Base-by-base conservation (phyloP, 2,797 vertebrate genomes). In the Malurus splendens region DNA sequence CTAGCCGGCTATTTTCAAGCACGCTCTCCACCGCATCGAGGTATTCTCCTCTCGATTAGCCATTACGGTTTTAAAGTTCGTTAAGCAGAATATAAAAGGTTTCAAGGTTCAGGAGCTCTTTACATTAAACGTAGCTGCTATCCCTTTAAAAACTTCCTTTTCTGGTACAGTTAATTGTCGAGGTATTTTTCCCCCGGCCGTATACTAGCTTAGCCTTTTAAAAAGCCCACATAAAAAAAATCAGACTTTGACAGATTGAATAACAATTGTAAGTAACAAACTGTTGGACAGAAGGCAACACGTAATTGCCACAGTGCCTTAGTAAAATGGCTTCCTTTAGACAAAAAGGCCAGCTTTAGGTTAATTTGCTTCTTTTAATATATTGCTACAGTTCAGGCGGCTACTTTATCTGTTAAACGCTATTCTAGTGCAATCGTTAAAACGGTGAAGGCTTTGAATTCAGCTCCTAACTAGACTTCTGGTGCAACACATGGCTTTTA, bases 331-430 rank as follows among this genome's bases (percentile, higher is more conserved):
- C 96, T 97, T 97, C 95, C 96, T 97, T 97, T 94, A 93, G 94
- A 96, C 95, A 97, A 96, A 97, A 97, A 96, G 96, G 96, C 94
- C 96, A 97, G 95, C 94, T 96, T 97, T 95, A 91, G 96, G 96
- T 97, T 97, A 97, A 97, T 97, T 97, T 97, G 97, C 96, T 97
- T 95, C 96, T 96, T 96, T 96, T 97, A 97, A 97, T 97, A 96
- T 96, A 96, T 96, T 94, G 96, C 96, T 96, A 57, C 62, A 93
- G 95, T 94, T 94, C 91, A 96, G 95, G 94, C 93, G 92, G 94
- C 96, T 96, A 95, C 94, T 96, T 94, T 97, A 96, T 96, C 97
- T 96, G 95, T 92, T 94, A 85, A 95, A 95, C 87, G 77, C 94
- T 88, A 82, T 95, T 92, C 92, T 94, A 93, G 93, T 67, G 93